These are phyloP conservation scores for Dendropsophus ebraccatus DNA, from an alignment of 2,113 vertebrate species.

Conservation along the genomic window DNA sequence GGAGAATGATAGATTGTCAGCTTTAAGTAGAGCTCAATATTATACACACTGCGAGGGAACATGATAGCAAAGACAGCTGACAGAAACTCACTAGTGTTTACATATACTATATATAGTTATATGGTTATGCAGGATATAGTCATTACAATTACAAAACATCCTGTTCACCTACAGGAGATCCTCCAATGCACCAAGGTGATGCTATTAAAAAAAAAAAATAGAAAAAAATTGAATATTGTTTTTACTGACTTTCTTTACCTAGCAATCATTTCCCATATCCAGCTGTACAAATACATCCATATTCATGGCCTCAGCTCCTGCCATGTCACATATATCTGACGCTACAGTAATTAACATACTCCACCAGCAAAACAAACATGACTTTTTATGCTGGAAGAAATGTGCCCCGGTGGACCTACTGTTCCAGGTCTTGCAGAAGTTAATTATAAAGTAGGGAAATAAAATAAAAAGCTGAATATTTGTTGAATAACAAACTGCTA, in stretches of 20 bases:
- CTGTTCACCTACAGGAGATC: too few species aligned
- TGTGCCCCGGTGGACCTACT: not conserved
- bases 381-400: not conserved
- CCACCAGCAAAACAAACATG: conserved; percentile 2
- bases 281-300: not conserved
- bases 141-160: too few species aligned
- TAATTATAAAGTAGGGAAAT: not conserved
- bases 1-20: too few species aligned
- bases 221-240: not conserved
- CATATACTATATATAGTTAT: too few species aligned
- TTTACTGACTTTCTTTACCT: not conserved
- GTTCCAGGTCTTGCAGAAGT: conserved; percentile 11
- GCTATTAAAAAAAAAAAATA: not conserved
- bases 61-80: too few species aligned
- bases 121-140: too few species aligned
- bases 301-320: not conserved
- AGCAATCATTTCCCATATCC: not conserved
- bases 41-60: too few species aligned
- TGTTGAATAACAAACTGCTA: not conserved
- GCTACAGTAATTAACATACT: not conserved
- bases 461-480: not conserved
- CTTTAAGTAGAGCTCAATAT: too few species aligned
- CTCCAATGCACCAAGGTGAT: not conserved
- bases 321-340: not conserved
- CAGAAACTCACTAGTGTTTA: too few species aligned